Evolutionary conservation across 2,888 invertebrate species (phyloP), one percentile per base, ranked within the genome.

Genomic region (Linyphia triangularis): DNA sequence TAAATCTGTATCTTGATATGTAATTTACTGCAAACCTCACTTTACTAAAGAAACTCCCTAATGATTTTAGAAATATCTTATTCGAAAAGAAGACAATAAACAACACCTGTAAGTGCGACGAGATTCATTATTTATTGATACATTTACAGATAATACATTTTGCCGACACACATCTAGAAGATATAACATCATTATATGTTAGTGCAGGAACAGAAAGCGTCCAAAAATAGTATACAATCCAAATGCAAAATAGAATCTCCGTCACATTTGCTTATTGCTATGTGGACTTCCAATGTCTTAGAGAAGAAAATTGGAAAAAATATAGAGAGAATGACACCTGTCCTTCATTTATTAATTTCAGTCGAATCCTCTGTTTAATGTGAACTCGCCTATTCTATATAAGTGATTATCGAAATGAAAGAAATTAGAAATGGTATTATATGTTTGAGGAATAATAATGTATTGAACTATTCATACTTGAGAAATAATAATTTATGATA

Each of bases 51-150:
- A 16, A 13, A 6, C 16, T n/a, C 24, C 28, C n/a, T 33, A 5
- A 22, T 2, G 40, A 13, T 5, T n/a, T 65, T 0, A n/a, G 7
- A 30, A 7, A 1, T 37, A 22, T 37, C 22, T 13, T 63, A 63
- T 63, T 13, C 9, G 2, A 70, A 4, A 40, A 9, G 43, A 22
- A 30, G 10, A 33, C 19, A 22, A 75, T 10, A 1, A 69, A 59
- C n/a, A 30, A 22, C 26, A 28, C 9, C 10, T 7, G 7, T 0
- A 26, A 24, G 28, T 26, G 61, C 70, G 79, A 86, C 73, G 65
- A 86, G 63, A 88, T 88, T 88, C 69, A 70, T 85, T 75, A n/a
- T n/a, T 88, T 88, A 88, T 88, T 88, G 73, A 88, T 67, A 88
- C 86, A 63, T 81, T 43, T 86, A 86, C 85, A 88, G 73, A 88